Evolutionary conservation across 1,140 invertebrate genomes (phyloP).

Genomic region (Frieseomelitta varia): DNA sequence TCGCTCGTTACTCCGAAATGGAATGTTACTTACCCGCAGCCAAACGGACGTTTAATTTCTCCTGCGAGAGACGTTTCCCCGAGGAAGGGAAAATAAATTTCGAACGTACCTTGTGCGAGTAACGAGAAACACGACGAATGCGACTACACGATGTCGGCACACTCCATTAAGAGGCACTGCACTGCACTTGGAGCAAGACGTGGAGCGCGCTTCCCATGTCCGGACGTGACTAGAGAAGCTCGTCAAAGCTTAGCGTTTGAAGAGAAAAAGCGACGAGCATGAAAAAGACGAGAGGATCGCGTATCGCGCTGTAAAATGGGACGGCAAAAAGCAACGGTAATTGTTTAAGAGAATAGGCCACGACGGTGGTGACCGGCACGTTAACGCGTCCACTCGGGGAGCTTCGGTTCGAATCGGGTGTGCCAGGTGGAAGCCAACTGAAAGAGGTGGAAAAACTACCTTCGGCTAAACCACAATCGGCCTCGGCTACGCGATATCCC

Average conservation of each 20-base stretch:
- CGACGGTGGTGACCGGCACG: slow-evolving; percentile 76
- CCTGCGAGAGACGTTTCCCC: not conserved
- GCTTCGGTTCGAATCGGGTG: slow-evolving; percentile 74
- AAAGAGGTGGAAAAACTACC: slow-evolving; percentile 64
- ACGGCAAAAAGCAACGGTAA: slow-evolving; percentile 48
- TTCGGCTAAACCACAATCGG: slow-evolving; percentile 25
- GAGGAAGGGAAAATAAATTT: not conserved
- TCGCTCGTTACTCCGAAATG: not conserved
- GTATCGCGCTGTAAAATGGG: slow-evolving; percentile 13
- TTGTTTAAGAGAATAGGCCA: slow-evolving; percentile 62
- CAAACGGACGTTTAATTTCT: not conserved
- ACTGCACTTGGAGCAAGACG: slow-evolving; percentile 67
- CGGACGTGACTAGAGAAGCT: slow-evolving; percentile 35
- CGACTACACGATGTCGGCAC: slow-evolving; percentile 60
- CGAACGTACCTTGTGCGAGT: slow-evolving; percentile 70
- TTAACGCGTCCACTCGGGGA: slow-evolving; percentile 75
- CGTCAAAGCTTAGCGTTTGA: slow-evolving; percentile 17
- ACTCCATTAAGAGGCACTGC: slow-evolving; percentile 74
- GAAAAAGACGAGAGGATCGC: slow-evolving; percentile 11
- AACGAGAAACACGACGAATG: slow-evolving; percentile 68
- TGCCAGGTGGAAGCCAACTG: slow-evolving; percentile 73
- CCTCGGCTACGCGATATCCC: slow-evolving; percentile 12
- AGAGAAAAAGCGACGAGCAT: not conserved
- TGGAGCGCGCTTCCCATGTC: slow-evolving; percentile 60
- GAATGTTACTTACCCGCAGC: not conserved